Evolutionary conservation across 2,113 vertebrate species (phyloP).

Genomic region (Oryzias curvinotus): DNA sequence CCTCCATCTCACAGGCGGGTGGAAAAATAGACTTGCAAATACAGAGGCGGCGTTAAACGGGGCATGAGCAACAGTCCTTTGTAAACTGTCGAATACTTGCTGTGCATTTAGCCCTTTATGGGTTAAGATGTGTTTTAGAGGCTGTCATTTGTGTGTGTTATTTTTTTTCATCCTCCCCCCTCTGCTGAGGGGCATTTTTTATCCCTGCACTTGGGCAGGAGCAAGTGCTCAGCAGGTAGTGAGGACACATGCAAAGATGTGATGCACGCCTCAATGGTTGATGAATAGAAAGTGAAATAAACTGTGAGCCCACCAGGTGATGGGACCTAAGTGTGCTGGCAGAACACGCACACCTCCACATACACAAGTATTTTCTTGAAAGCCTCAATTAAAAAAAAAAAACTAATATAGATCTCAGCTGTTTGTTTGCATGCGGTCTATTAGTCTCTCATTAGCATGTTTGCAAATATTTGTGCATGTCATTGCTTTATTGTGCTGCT

Average conservation of each 20-base stretch:
- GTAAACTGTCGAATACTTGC: conserved; percentile 28
- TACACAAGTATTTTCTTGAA: neutral
- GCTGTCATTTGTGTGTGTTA: conserved; percentile 18
- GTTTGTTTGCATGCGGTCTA: conserved; percentile 25
- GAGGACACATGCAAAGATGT: conserved; percentile 62
- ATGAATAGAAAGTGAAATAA: conserved; percentile 56
- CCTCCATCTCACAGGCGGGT: conserved; percentile 26
- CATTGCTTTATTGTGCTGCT: conserved; percentile 40
- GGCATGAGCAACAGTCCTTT: conserved; percentile 26
- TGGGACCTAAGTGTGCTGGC: conserved; percentile 29
- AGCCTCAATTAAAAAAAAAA: neutral
- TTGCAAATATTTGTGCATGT: conserved; percentile 63
- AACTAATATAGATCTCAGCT: conserved; percentile 17
- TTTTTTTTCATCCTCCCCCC: conserved; percentile 21
- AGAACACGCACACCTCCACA: conserved; percentile 7
- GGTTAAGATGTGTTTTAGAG: conserved; percentile 46
- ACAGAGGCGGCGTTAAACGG: conserved; percentile 9
- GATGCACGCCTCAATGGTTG: conserved; percentile 45
- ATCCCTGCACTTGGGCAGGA: conserved; percentile 63
- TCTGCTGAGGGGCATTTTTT: conserved; percentile 55
- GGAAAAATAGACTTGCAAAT: conserved; percentile 33
- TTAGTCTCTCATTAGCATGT: conserved; percentile 52
- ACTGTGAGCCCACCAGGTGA: conserved; percentile 38
- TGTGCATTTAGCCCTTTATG: conserved; percentile 56
- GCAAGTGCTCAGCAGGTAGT: conserved; percentile 33